Conservation (phyloP, 1,140 invertebrate genomes). For the Trichomalopsis sarcophagae region DNA sequence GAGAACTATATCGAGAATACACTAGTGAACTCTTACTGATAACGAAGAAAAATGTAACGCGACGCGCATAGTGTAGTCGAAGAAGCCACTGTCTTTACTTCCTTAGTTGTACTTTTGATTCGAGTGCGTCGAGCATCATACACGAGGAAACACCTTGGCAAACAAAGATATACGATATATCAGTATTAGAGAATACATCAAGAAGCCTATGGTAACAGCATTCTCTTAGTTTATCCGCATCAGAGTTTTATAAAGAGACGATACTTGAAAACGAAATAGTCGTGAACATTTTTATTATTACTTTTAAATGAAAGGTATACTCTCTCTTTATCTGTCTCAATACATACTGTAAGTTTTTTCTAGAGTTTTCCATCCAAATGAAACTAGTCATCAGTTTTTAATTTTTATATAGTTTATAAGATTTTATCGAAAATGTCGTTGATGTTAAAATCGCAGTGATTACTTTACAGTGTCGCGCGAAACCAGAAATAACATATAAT, state of each 20-base stretch:
- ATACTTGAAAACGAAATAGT: not conserved
- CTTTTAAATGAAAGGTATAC: no score
- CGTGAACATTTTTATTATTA: not conserved
- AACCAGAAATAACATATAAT: not conserved
- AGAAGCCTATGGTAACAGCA: not conserved
- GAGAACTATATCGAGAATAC: constrained; percentile 7
- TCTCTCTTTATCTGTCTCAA: not conserved
- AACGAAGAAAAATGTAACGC: no score
- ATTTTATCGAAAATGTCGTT: not conserved
- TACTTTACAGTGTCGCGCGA: not conserved
- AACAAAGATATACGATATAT: not conserved
- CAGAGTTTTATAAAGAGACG: constrained; percentile 5
- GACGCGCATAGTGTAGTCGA: not conserved
- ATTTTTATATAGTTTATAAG: constrained; percentile 8
- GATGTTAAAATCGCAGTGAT: not conserved
- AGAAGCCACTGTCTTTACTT: not conserved
- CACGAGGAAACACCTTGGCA: not conserved
- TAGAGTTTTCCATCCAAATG: not conserved
- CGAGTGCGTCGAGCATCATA: not conserved
- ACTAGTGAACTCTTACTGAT: not conserved
- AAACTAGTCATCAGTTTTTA: not conserved
- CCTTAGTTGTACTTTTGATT: not conserved
- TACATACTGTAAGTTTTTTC: not conserved
- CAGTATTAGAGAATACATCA: not conserved
- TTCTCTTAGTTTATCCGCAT: not conserved